phyloP scores from a whole-genome alignment of 1,140 invertebrate species.

The Drosophila neocordata region DNA sequence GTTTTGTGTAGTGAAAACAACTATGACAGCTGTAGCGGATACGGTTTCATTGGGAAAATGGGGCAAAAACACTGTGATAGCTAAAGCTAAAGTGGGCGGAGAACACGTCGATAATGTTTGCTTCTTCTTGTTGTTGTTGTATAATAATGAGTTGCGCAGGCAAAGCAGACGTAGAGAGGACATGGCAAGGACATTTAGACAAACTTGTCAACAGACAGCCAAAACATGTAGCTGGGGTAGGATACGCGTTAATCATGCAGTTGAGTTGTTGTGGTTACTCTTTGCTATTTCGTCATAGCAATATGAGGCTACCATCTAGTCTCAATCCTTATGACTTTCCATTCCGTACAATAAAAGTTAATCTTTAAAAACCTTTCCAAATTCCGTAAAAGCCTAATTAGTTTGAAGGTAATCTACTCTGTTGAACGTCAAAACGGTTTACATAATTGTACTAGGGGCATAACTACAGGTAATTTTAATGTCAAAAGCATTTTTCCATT shows the following conservation, averaged over 20 bases:
- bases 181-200: conserved; percentile 22
- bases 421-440: too few species aligned
- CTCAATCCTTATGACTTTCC: not conserved
- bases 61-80: conserved; percentile 30
- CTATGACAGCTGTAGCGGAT: not conserved
- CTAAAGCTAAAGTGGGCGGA: conserved; percentile 30
- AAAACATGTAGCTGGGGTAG: conserved; percentile 24
- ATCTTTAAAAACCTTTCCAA: not conserved
- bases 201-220: conserved; percentile 8
- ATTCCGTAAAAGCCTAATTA: not conserved
- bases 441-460: too few species aligned
- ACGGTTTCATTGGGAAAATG: conserved; percentile 13
- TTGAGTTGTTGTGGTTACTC: conserved; percentile 69
- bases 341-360: too few species aligned
- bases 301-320: conserved; percentile 21
- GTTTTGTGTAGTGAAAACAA: not conserved
- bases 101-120: not conserved
- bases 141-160: not conserved
- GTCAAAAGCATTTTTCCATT: too few species aligned
- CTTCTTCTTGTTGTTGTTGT: not conserved
- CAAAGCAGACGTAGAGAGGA: not conserved
- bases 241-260: conserved; percentile 48
- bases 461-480: too few species aligned
- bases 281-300: conserved; percentile 60
- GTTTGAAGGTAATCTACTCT: too few species aligned